Conservation (phyloP, 1,140 invertebrate genomes). For the Hestina assimilis region DNA sequence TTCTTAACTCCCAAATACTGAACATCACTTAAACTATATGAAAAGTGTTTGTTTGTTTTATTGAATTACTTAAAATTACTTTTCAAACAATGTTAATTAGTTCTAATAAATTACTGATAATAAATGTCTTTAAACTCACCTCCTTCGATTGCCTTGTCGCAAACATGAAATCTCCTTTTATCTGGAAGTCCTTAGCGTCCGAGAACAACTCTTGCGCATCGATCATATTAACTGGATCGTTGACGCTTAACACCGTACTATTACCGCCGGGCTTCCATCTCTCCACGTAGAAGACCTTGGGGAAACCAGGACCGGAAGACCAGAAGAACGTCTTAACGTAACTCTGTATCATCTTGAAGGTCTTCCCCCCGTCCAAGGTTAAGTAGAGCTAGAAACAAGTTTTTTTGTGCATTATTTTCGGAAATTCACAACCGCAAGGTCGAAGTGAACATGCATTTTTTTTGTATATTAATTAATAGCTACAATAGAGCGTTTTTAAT, state of each 20-base stretch:
- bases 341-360: slow-evolving; percentile 83
- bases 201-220: slow-evolving; percentile 79
- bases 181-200: slow-evolving; percentile 89
- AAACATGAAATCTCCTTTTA: slow-evolving; percentile 92
- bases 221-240: slow-evolving; percentile 52
- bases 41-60: no score
- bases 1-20: no score
- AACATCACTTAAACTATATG: no score
- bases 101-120: no score
- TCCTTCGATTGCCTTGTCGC: slow-evolving; percentile 82
- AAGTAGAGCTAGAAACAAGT: slow-evolving; percentile 83
- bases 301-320: slow-evolving; percentile 77
- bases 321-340: slow-evolving; percentile 89
- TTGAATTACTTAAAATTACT: no score
- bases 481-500: no score
- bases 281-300: slow-evolving; percentile 83
- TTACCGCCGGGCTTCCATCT: slow-evolving; percentile 81
- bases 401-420: not conserved
- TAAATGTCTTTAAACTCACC: no score
- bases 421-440: not conserved
- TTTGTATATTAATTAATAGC: no score
- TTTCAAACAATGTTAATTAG: not conserved
- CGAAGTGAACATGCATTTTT: no score
- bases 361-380: slow-evolving; percentile 85
- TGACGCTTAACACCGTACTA: slow-evolving; percentile 81